Evolutionary conservation across 2,113 vertebrate genomes (phyloP).

Genomic region (Colossoma macropomum): DNA sequence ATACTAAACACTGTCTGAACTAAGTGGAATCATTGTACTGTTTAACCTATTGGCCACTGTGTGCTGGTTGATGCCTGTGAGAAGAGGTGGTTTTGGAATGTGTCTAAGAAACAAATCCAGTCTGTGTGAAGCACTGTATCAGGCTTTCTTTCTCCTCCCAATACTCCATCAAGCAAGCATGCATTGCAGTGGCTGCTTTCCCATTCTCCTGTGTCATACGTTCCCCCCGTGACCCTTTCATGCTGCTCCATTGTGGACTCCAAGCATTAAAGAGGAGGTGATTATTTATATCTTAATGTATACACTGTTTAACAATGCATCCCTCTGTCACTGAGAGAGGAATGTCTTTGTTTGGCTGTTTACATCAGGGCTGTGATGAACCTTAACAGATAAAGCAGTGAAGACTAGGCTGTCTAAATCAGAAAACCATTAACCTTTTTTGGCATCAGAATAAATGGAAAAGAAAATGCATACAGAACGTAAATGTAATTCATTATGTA

Average conservation of each 20-base stretch:
- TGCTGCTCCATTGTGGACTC: constrained; percentile 27
- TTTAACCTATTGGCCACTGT: background rate
- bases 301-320: constrained; percentile 46
- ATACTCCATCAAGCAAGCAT: background rate
- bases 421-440: background rate
- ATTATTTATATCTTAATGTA: constrained; percentile 74
- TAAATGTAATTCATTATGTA: too few species aligned
- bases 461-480: too few species aligned
- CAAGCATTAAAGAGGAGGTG: constrained; percentile 29
- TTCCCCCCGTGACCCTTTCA: constrained; percentile 48
- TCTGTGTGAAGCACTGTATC: constrained; percentile 4
- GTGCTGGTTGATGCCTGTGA: background rate
- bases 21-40: background rate
- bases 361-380: constrained; percentile 13
- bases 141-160: background rate
- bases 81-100: constrained; percentile 32
- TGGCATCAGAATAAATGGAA: too few species aligned
- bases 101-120: constrained; percentile 5
- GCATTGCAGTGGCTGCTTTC: constrained; percentile 8
- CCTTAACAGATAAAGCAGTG: background rate
- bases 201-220: constrained; percentile 44
- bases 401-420: background rate
- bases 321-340: constrained; percentile 1
- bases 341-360: constrained; percentile 31
- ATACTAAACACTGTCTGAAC: background rate